Conservation (phyloP, 2,113 vertebrate genomes). For the Heloderma charlesbogerti region DNA sequence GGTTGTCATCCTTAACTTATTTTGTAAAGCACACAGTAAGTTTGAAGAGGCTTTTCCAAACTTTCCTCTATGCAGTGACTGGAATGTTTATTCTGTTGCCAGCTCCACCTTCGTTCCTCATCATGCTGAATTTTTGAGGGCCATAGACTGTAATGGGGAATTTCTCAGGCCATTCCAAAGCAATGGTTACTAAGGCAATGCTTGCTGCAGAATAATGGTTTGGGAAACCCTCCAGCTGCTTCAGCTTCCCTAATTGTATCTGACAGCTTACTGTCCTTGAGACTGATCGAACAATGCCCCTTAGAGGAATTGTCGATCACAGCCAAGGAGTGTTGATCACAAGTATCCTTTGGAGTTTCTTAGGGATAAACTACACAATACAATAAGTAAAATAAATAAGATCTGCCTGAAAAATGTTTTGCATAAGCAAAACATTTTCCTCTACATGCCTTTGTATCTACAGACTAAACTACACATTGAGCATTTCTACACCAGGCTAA, state of each 20-base stretch:
- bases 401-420: too few species aligned
- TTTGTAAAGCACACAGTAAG: neutral
- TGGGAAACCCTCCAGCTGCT: neutral
- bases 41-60: neutral
- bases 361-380: neutral
- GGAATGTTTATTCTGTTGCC: too few species aligned
- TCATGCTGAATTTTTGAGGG: neutral
- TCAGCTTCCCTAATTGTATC: neutral
- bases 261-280: neutral
- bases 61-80: neutral
- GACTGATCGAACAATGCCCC: neutral
- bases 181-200: neutral
- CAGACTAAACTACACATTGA: too few species aligned
- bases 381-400: too few species aligned
- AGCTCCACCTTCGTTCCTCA: neutral
- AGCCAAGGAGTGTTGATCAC: conserved; percentile 19
- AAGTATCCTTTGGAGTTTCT: conserved; percentile 20
- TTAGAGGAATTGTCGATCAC: neutral
- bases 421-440: too few species aligned
- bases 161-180: conserved; percentile 17
- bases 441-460: too few species aligned
- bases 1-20: neutral
- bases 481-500: too few species aligned
- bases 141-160: neutral
- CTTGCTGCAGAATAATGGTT: neutral